Evolutionary conservation across 2,888 invertebrate species (phyloP).

Genomic region (Ashinkailepas kermadecensis): DNA sequence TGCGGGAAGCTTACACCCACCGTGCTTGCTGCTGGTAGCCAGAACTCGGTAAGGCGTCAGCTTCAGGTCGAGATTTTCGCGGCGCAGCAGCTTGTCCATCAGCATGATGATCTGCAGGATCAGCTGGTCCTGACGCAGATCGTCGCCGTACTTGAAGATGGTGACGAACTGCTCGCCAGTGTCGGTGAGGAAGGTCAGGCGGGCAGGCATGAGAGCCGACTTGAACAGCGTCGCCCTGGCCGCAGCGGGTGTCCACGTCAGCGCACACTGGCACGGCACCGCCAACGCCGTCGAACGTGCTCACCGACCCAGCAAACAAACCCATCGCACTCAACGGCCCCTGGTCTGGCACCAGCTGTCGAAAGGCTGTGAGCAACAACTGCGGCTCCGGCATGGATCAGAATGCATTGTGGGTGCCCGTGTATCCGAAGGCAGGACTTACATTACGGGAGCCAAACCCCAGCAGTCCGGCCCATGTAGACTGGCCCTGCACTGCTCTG

Average conservation of each 20-base stretch:
- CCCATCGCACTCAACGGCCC: too few relatives aligned
- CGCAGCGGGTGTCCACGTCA: conserved; percentile 27
- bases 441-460: too few relatives aligned
- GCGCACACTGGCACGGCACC: too few relatives aligned
- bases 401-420: too few relatives aligned
- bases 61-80: conserved; percentile 93
- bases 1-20: neutral
- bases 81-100: conserved; percentile 89
- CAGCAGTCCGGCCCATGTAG: too few relatives aligned
- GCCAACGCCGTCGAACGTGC: too few relatives aligned
- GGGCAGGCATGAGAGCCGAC: conserved; percentile 91
- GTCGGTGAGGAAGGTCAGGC: conserved; percentile 76
- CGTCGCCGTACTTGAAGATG: conserved; percentile 97
- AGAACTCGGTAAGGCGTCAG: conserved; percentile 91
- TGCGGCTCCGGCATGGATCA: too few relatives aligned
- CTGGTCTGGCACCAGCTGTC: too few relatives aligned
- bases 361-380: too few relatives aligned
- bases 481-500: too few relatives aligned
- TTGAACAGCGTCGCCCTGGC: conserved; percentile 78
- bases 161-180: conserved; percentile 75
- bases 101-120: conserved; percentile 95
- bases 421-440: too few relatives aligned
- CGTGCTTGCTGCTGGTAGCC: conserved; percentile 55
- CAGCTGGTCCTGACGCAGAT: conserved; percentile 92
- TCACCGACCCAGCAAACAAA: too few relatives aligned